A percentile compares a stretch with the other conserved stretches of the same genome.
Evolutionary conservation across 53 echinoderm and acorn worm genomes (phyloP).

Genomic region (Paracentrotus lividus): DNA sequence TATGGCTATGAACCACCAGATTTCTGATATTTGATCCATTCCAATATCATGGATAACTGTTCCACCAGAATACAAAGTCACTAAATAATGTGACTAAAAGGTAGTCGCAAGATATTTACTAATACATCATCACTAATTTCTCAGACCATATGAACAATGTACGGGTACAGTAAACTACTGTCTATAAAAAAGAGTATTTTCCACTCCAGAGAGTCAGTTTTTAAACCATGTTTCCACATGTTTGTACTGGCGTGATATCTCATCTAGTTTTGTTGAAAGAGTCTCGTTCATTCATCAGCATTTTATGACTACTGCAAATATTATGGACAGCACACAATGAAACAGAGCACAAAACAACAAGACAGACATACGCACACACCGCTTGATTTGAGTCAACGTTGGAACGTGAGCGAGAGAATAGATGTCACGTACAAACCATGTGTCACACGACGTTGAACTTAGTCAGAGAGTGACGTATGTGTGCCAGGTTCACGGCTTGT

Average conservation of each 20-base stretch:
- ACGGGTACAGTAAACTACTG: not conserved
- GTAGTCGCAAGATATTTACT: too few relatives aligned
- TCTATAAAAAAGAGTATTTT: not conserved
- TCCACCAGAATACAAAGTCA: too few relatives aligned
- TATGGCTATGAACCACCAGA: too few relatives aligned
- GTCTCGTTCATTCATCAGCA: conserved; percentile 32
- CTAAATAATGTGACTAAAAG: too few relatives aligned
- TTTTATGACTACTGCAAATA: conserved; percentile 63
- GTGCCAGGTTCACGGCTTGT: not conserved
- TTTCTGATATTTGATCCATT: too few relatives aligned
- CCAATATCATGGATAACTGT: too few relatives aligned
- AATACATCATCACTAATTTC: too few relatives aligned
- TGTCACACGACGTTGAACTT: conserved; percentile 24
- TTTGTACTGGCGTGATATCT: not conserved
- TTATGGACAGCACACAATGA: conserved; percentile 35
- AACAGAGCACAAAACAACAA: not conserved
- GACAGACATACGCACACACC: conserved; percentile 28
- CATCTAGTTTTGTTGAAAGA: not conserved
- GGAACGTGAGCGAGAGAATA: conserved; percentile 45
- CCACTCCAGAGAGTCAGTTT: not conserved
- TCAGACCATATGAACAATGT: too few relatives aligned
- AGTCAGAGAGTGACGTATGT: conserved; percentile 58
- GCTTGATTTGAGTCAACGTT: conserved; percentile 16
- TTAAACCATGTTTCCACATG: not conserved
- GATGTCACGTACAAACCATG: conserved; percentile 32